These are phyloP conservation scores for Helleia helle DNA, from an alignment of 2,888 invertebrate species.

Conservation along the genomic window DNA sequence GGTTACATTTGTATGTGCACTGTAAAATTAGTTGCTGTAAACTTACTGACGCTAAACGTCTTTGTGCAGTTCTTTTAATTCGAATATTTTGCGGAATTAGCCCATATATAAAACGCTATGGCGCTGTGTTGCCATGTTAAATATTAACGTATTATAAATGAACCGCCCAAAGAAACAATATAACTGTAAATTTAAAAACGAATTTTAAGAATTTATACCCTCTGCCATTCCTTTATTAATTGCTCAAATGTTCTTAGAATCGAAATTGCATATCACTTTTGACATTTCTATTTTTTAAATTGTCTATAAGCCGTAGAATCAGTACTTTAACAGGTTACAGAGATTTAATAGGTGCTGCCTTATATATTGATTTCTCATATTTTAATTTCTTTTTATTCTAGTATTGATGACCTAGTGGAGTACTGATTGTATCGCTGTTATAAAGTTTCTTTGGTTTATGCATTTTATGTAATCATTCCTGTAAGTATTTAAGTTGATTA, in stretches of 20 bases:
- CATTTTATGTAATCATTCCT: slow-evolving; percentile 32
- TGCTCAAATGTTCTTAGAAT: neutral
- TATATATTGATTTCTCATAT: no score
- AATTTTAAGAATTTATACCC: neutral
- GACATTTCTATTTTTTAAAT: neutral
- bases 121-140: slow-evolving; percentile 45
- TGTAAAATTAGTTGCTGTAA: no score
- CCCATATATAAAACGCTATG: slow-evolving; percentile 49
- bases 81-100: slow-evolving; percentile 38
- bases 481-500: slow-evolving; percentile 28
- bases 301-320: neutral
- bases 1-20: no score
- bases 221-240: neutral
- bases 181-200: neutral
- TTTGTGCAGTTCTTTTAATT: slow-evolving; percentile 16
- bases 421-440: neutral
- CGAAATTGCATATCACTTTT: neutral
- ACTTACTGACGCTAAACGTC: neutral
- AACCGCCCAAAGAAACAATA: slow-evolving; percentile 9
- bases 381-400: no score
- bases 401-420: no score
- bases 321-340: neutral
- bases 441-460: slow-evolving; percentile 7
- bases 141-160: slow-evolving; percentile 30
- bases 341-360: neutral